Percentiles rank a stretch among this genome's conserved stretches.
Evolutionary conservation across 1,140 invertebrate species (phyloP).

Genomic region (Pseudomyrmex gracilis): DNA sequence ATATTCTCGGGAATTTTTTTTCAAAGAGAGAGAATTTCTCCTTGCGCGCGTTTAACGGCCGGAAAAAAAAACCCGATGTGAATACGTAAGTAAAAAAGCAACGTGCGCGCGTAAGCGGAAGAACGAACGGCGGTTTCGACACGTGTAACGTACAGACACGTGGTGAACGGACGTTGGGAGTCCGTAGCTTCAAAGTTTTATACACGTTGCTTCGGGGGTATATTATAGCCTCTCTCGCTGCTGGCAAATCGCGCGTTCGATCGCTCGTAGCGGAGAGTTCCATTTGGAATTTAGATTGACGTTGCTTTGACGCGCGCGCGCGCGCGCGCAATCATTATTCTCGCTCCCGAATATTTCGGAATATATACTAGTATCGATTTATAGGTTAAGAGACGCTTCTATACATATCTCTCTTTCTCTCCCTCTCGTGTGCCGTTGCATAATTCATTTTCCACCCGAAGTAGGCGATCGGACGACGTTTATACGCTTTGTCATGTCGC

Average conservation of each 20-base stretch:
- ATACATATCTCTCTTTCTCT: no score
- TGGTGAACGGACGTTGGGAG: slow-evolving; percentile 49
- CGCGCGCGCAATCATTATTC: neutral
- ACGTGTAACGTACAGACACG: slow-evolving; percentile 58
- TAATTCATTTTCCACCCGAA: no score
- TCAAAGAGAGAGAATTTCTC: no score
- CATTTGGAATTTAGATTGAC: slow-evolving; percentile 23
- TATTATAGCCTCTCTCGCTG: neutral
- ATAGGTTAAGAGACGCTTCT: neutral
- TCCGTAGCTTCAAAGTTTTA: neutral
- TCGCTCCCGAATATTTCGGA: neutral
- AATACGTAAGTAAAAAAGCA: neutral
- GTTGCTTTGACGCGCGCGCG: neutral
- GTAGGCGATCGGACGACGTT: no score
- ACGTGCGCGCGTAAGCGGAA: neutral
- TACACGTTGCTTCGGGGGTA: neutral
- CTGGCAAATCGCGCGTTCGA: slow-evolving; percentile 17
- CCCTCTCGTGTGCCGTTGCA: no score
- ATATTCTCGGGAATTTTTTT: no score
- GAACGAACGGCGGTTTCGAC: neutral
- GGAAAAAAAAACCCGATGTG: neutral
- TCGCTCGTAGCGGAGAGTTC: neutral
- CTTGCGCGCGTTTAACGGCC: neutral
- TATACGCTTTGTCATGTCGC: neutral
- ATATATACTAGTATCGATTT: neutral